Evolutionary conservation across 2,113 vertebrate genomes (phyloP).

Genomic region (Centropus unirufus): DNA sequence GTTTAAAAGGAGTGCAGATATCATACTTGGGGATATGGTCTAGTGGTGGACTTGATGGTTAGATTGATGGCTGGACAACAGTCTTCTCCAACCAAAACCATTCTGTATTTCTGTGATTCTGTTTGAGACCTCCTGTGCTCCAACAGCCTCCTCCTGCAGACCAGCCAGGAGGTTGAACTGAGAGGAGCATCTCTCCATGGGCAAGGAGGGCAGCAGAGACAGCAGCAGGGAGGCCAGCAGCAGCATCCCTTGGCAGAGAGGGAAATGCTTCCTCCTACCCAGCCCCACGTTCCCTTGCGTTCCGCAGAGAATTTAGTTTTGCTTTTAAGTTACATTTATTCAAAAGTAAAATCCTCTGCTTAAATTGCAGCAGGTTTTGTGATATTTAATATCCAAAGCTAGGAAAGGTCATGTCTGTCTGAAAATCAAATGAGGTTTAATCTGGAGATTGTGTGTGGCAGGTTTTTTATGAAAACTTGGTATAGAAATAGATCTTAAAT

Average conservation of each 20-base stretch:
- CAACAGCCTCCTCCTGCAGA: not conserved
- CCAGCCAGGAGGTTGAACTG: not conserved
- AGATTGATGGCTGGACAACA: no score
- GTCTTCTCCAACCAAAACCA: no score
- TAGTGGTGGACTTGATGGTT: no score
- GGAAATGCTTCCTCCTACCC: not conserved
- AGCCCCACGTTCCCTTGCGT: not conserved
- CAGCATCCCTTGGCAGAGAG: accelerated
- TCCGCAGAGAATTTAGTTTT: not conserved
- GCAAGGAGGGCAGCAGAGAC: not conserved
- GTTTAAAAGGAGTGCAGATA: no score
- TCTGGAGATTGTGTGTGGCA: conserved; percentile 44
- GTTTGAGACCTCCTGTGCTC: not conserved
- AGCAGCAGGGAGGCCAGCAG: accelerated
- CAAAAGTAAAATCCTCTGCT: conserved; percentile 59
- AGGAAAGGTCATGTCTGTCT: conserved; percentile 68
- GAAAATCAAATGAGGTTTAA: conserved; percentile 71
- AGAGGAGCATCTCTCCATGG: accelerated
- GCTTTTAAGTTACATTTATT: conserved; percentile 51
- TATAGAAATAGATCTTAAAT: conserved; percentile 66
- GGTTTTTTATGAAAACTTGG: conserved; percentile 59
- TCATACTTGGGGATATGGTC: no score
- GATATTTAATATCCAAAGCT: conserved; percentile 75
- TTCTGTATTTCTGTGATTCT: no score
- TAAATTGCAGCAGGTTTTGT: conserved; percentile 67